Evolutionary conservation across 2,113 vertebrate species (phyloP).

Genomic region (Indicator maculatus): DNA sequence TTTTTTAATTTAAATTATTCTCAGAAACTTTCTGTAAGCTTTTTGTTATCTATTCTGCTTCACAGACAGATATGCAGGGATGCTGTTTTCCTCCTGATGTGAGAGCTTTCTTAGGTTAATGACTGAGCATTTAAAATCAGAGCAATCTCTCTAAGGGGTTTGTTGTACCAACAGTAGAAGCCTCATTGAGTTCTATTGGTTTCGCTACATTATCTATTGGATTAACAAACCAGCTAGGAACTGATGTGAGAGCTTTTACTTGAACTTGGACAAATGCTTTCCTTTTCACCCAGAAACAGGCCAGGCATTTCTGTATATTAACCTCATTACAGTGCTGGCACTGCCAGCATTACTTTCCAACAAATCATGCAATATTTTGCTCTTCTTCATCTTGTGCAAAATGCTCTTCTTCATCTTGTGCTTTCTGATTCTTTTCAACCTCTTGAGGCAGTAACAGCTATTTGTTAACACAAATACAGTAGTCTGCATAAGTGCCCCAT

Average conservation of each 20-base stretch:
- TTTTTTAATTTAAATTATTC: not conserved
- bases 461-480: not conserved
- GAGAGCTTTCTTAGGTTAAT: slow-evolving; percentile 40
- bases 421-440: not conserved
- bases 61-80: not conserved
- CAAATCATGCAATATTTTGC: not conserved
- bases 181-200: slow-evolving; percentile 57
- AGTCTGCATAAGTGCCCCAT: not conserved
- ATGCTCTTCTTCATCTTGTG: not conserved
- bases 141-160: slow-evolving; percentile 28
- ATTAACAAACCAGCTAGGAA: slow-evolving; percentile 12
- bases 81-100: not conserved
- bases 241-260: slow-evolving; percentile 9
- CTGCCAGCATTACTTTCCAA: not conserved
- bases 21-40: not conserved
- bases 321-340: not conserved
- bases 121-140: slow-evolving; percentile 36
- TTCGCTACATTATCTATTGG: slow-evolving; percentile 49
- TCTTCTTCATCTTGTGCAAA: not conserved
- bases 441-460: slow-evolving; percentile 6
- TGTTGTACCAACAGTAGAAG: slow-evolving; percentile 17
- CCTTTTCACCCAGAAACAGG: slow-evolving; percentile 1
- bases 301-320: not conserved
- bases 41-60: not conserved
- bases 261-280: not conserved